Base-by-base conservation (phyloP, 2,888 invertebrate genomes). In the Protonemura montana region DNA sequence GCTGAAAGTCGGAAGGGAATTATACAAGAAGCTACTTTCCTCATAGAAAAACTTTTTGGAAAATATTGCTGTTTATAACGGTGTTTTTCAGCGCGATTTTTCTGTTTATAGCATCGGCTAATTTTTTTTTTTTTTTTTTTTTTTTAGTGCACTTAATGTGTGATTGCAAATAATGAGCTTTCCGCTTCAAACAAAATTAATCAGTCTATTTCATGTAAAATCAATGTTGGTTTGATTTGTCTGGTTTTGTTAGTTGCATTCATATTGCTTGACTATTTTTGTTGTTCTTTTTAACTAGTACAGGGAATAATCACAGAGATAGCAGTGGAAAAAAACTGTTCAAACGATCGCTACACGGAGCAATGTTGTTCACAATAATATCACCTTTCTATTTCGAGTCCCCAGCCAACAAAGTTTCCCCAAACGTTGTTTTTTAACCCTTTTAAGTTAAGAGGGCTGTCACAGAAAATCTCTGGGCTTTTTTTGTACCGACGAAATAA, bases 381-480 rank as follows among this genome's bases (percentile, higher is more conserved):
- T 59, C 59, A 59, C 59, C 59, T 59, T 59, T 59, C 13, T 21
- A 59, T 59, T 59, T 59, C 21, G 59, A 59, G 7, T 16, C 59
- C 59, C 21, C 59, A 21, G 59, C 21, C 59, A 59, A 59, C 59
- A 59, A 59, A 5, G 41, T 41, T 82, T 82, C 26, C 82, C 26
- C 41, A n/a, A n/a, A n/a, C 2, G 25, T 59, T 59, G 16, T 59
- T 21, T 82, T 82, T 82, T n/a, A 35, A 78, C 82, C 30, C 35
- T 41, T 82, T 82, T 82, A 82, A 82, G 82, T 41, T 41, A 41
- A 82, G 82, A 82, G 82, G 30, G 25, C 35, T 82, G 82, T 82
- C 29, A 35, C 10, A 59, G 59, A 59, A 59, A 59, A 35, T 82
- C 10, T 41, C 41, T 30, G 25, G 41, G 26, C 35, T 41, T 82